These are phyloP conservation scores for Trichopoda pennipes DNA, from an alignment of 2,888 invertebrate species.

Conservation along the genomic window DNA sequence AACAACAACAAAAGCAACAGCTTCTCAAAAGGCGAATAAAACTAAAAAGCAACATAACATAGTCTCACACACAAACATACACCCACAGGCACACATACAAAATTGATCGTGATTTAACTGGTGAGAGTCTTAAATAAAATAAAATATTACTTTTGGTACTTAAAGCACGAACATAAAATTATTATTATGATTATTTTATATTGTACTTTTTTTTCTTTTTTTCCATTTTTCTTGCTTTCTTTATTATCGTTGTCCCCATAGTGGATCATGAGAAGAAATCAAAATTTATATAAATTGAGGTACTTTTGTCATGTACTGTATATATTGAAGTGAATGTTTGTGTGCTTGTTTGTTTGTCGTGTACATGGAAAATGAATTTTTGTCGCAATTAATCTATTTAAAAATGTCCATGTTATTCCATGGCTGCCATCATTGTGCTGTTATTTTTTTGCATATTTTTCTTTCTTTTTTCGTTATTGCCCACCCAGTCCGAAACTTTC, in stretches of 20 bases:
- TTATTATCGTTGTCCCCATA: constrained; percentile 26
- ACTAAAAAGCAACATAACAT: constrained; percentile 20
- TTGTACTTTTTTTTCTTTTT: background rate
- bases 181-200: constrained; percentile 55
- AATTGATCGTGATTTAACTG: constrained; percentile 68
- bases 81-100: background rate
- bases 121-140: constrained; percentile 68
- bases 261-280: constrained; percentile 63
- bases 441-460: too few species aligned
- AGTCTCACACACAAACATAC: constrained; percentile 16
- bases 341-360: constrained; percentile 10
- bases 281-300: constrained; percentile 13
- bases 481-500: constrained; percentile 65
- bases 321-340: background rate
- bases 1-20: constrained; percentile 35
- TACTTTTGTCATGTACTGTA: constrained; percentile 29
- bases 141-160: constrained; percentile 64
- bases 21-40: constrained; percentile 58
- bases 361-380: constrained; percentile 60
- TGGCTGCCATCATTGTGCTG: constrained; percentile 27
- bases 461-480: constrained; percentile 22
- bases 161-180: constrained; percentile 67
- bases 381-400: constrained; percentile 67
- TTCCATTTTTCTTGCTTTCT: background rate
- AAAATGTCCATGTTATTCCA: constrained; percentile 58